A percentile compares a stretch with the other conserved stretches of the same genome.
Evolutionary conservation across 1,140 invertebrate genomes (phyloP).

Genomic region (Planococcus citri): DNA sequence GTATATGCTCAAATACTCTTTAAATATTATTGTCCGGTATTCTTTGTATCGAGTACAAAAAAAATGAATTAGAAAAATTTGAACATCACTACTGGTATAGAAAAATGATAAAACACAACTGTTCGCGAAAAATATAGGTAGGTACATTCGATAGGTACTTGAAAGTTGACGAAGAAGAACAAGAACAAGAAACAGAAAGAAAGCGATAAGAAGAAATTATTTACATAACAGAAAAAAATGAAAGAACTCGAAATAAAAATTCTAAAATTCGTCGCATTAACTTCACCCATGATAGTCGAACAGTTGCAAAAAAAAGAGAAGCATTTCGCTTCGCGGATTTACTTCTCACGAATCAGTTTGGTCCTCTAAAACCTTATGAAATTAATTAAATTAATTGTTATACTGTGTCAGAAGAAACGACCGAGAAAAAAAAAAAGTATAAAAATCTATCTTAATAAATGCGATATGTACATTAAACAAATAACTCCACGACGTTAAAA

Average conservation of each 20-base stretch:
- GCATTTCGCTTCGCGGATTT: background rate
- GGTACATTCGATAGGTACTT: too few relatives aligned
- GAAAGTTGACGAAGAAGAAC: background rate
- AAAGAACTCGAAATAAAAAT: background rate
- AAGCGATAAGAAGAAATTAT: background rate
- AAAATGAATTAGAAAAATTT: too few relatives aligned
- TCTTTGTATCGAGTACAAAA: too few relatives aligned
- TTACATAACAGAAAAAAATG: too few relatives aligned
- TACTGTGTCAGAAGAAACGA: background rate
- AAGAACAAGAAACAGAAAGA: too few relatives aligned
- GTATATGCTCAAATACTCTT: too few relatives aligned
- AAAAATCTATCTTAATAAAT: constrained; percentile 3
- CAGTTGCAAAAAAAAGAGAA: background rate
- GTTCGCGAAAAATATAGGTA: too few relatives aligned
- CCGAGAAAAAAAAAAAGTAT: background rate
- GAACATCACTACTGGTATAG: too few relatives aligned
- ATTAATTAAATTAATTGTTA: constrained; percentile 9
- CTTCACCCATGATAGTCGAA: background rate
- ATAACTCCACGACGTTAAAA: background rate
- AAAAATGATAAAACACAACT: too few relatives aligned
- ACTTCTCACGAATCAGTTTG: background rate
- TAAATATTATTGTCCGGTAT: too few relatives aligned
- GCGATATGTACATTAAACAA: background rate
- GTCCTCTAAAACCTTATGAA: constrained; percentile 6
- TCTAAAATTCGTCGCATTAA: background rate